phyloP scores from a whole-genome alignment of 2,797 vertebrate genomes.

The Molossus molossus region DNA sequence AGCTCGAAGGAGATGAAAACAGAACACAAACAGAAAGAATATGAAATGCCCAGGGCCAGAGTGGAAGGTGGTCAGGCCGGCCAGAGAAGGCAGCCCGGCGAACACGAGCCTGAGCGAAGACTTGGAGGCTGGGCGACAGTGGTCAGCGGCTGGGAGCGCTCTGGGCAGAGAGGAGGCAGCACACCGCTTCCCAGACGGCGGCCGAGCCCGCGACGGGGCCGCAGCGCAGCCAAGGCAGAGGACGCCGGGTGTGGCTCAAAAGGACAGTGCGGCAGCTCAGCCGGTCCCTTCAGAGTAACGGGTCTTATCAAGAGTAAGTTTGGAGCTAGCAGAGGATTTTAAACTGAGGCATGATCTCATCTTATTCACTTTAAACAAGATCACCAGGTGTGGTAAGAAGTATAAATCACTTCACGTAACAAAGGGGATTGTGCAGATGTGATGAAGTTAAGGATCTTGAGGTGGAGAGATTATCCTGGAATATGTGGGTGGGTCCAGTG shows the following conservation, averaged over 20 bases:
- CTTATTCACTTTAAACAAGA: background rate
- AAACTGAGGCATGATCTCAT: background rate
- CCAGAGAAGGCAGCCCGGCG: background rate
- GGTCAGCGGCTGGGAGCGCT: background rate
- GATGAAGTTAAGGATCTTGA: background rate
- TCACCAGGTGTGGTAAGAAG: background rate
- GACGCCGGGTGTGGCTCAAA: background rate
- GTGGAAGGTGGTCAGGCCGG: background rate
- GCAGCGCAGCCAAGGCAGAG: fast-evolving
- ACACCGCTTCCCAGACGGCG: background rate
- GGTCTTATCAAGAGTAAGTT: background rate
- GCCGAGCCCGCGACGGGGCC: no score
- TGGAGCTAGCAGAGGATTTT: background rate
- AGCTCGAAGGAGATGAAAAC: background rate
- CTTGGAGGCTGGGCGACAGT: no score
- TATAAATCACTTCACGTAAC: background rate
- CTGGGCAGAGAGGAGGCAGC: background rate
- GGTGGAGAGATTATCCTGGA: background rate
- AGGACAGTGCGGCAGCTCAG: background rate
- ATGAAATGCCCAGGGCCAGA: background rate
- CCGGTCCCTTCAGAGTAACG: background rate
- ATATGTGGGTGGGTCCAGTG: background rate
- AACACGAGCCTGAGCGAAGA: background rate
- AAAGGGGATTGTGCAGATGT: background rate
- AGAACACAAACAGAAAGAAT: no score